phyloP scores from a whole-genome alignment of 2,797 vertebrate species.

The Chelon auratus region DNA sequence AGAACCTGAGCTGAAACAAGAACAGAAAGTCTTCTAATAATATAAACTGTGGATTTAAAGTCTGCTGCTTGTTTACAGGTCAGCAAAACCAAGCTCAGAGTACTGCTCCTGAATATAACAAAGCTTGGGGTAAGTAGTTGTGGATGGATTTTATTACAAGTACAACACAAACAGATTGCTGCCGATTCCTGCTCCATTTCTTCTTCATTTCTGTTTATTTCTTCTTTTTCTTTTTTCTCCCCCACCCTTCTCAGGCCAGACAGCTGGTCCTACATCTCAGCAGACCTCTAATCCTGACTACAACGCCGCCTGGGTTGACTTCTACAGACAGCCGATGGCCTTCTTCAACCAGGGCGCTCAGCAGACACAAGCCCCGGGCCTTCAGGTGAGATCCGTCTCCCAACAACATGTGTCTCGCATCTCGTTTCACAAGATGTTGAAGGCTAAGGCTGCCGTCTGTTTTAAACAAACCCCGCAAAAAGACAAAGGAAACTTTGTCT shows the following conservation, averaged over 20 bases:
- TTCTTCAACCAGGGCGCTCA: slow-evolving; percentile 95
- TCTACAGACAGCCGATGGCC: slow-evolving; percentile 96
- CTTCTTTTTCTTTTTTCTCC: neutral
- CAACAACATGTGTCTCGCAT: neutral
- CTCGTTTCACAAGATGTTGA: neutral
- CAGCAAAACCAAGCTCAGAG: slow-evolving; percentile 95
- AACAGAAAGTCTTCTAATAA: too few relatives aligned
- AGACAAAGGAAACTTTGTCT: neutral
- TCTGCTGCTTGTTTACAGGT: slow-evolving; percentile 82
- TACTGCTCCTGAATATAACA: slow-evolving; percentile 93
- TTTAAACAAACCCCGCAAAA: slow-evolving; percentile 1
- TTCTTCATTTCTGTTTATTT: neutral
- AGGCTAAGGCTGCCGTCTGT: too few relatives aligned
- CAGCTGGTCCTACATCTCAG: slow-evolving; percentile 90
- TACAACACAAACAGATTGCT: neutral
- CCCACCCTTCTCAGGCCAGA: slow-evolving; percentile 84
- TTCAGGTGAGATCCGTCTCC: slow-evolving; percentile 77
- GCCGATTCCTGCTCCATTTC: neutral
- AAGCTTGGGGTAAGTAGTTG: slow-evolving; percentile 91
- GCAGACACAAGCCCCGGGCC: slow-evolving; percentile 93
- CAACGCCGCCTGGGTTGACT: slow-evolving; percentile 95
- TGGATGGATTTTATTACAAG: neutral
- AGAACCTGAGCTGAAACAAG: too few relatives aligned
- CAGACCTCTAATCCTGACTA: slow-evolving; percentile 96
- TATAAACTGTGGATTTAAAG: too few relatives aligned